Percentiles rank a stretch among this genome's conserved stretches.
Conservation (phyloP, 2,888 invertebrate species). For the Craniophora ligustri region DNA sequence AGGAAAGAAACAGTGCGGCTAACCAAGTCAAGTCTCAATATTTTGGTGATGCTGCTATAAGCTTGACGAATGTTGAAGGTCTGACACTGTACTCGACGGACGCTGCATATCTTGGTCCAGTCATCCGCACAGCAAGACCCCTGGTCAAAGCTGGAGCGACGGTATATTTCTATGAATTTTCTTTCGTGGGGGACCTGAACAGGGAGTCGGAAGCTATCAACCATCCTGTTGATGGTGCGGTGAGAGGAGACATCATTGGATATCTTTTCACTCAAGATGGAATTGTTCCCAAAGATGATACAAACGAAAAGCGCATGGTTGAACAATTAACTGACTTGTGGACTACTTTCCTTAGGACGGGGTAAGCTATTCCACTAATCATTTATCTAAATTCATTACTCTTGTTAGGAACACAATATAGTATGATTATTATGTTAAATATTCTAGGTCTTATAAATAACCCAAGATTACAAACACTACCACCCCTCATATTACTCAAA, state of each 20-base stretch:
- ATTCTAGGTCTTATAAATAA: too few species aligned
- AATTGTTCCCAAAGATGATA: slow-evolving; percentile 33
- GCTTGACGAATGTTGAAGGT: slow-evolving; percentile 47
- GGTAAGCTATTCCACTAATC: too few species aligned
- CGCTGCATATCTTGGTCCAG: slow-evolving; percentile 69
- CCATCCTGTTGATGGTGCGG: slow-evolving; percentile 77
- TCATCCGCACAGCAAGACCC: slow-evolving; percentile 67
- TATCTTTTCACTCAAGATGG: slow-evolving; percentile 81
- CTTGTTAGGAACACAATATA: too few species aligned
- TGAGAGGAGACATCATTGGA: slow-evolving; percentile 86
- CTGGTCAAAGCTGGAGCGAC: slow-evolving; percentile 71
- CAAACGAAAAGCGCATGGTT: slow-evolving; percentile 59
- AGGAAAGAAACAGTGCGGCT: slow-evolving; percentile 54
- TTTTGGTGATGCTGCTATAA: slow-evolving; percentile 64
- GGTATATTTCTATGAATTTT: slow-evolving; percentile 88
- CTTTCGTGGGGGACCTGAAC: slow-evolving; percentile 83
- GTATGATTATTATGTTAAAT: too few species aligned
- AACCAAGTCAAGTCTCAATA: slow-evolving; percentile 65
- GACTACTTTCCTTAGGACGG: slow-evolving; percentile 85
- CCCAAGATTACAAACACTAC: too few species aligned
- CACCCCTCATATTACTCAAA: too few species aligned
- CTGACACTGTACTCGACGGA: slow-evolving; percentile 73
- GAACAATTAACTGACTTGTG: slow-evolving; percentile 67
- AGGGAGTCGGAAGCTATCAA: slow-evolving; percentile 76
- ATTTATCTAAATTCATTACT: too few species aligned